Evolutionary conservation across 2,797 vertebrate genomes (phyloP).

Genomic region (Phrynocephalus forsythii): DNA sequence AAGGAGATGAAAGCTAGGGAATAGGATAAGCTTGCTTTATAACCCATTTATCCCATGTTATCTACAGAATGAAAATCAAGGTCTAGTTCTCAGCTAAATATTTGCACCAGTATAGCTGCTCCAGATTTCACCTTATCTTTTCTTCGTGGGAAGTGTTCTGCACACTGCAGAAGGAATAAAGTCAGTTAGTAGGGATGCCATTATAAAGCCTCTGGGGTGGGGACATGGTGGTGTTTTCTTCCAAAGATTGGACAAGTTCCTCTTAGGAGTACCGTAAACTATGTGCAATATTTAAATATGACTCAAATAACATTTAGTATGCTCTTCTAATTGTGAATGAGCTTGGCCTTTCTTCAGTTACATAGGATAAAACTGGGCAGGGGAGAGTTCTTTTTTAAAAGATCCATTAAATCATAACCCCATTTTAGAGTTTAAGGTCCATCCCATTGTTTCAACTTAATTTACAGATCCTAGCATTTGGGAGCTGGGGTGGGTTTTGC

Average conservation of each 20-base stretch:
- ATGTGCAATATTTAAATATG: background rate
- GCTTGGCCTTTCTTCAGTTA: background rate
- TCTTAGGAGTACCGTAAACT: background rate
- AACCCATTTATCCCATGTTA: too few relatives aligned
- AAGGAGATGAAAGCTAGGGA: background rate
- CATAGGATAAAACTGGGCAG: background rate
- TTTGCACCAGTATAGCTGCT: background rate
- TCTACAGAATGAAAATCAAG: background rate
- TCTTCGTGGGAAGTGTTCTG: too few relatives aligned
- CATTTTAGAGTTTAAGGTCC: background rate
- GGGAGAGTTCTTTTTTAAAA: background rate
- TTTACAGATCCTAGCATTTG: background rate
- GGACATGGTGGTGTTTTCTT: background rate
- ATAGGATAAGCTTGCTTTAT: background rate
- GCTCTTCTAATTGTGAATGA: background rate
- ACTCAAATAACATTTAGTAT: background rate
- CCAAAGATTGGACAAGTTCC: background rate
- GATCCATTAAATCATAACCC: too few relatives aligned
- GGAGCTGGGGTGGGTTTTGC: too few relatives aligned
- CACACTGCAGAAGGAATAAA: too few relatives aligned
- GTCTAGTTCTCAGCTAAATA: background rate
- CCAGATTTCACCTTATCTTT: background rate
- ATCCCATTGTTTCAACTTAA: background rate
- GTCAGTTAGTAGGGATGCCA: too few relatives aligned
- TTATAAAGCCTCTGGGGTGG: background rate